phyloP scores from a whole-genome alignment of 2,113 vertebrate genomes.

The Bungarus multicinctus region DNA sequence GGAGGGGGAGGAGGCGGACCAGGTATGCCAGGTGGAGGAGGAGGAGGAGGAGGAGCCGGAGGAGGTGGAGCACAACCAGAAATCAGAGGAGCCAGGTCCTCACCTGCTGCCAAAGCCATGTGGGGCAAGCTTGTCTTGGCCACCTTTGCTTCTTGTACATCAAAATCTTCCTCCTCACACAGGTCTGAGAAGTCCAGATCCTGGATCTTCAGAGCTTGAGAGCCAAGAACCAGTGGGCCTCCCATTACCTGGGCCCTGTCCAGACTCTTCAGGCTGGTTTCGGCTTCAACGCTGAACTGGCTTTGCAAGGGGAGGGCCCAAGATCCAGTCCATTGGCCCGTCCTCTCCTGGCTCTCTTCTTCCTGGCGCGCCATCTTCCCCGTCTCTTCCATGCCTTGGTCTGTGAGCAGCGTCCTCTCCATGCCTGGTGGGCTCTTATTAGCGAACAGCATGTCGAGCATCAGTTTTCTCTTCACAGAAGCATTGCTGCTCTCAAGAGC shows the following conservation, averaged over 20 bases:
- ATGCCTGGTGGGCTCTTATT: neutral
- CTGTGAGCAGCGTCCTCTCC: neutral
- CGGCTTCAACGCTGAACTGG: slow-evolving; percentile 77
- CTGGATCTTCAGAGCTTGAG: slow-evolving; percentile 81
- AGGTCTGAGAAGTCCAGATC: slow-evolving; percentile 97
- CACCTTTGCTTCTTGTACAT: slow-evolving; percentile 76
- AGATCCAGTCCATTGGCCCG: slow-evolving; percentile 23
- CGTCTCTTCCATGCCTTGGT: neutral
- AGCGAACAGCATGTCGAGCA: neutral
- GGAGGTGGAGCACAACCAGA: slow-evolving; percentile 40
- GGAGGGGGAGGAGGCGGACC: slow-evolving; percentile 45
- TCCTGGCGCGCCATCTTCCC: neutral
- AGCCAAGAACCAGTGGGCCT: slow-evolving; percentile 69
- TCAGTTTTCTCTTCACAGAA: neutral
- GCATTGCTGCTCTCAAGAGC: neutral
- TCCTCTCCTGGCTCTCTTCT: neutral
- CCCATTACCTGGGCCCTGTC: slow-evolving; percentile 72
- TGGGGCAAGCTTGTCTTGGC: slow-evolving; percentile 53
- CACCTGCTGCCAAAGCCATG: slow-evolving; percentile 12
- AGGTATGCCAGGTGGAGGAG: neutral
- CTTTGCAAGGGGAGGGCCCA: slow-evolving; percentile 60
- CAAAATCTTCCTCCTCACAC: slow-evolving; percentile 89
- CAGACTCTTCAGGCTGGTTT: slow-evolving; percentile 70
- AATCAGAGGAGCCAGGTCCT: slow-evolving; percentile 49
- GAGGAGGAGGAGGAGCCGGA: neutral